Base-by-base conservation (phyloP, 2,888 invertebrate species). In the Spatulosminthurus flaviceps region DNA sequence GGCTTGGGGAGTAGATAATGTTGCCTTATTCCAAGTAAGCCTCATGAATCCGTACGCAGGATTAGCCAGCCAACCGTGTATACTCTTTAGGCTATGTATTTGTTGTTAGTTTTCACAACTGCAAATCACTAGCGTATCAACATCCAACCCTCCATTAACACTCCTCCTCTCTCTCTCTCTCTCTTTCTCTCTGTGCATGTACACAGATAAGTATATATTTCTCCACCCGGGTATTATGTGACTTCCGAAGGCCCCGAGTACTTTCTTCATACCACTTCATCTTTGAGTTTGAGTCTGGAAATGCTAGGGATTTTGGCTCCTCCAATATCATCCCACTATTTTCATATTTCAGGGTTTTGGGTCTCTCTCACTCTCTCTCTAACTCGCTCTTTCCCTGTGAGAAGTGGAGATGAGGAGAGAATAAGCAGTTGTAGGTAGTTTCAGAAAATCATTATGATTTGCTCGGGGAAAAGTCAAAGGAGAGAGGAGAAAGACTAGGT, bases 1-100 rank as follows among this genome's bases (percentile, higher is more conserved):
- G 73, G 81, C 84, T 83, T 76, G 80, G 79, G 83, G 85, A 76
- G 78, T 71, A 66, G 69, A 79, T 78, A 75, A 75, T 64, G 76
- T 64, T 64, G 64, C 75, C 24, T 29, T 61, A 75, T 21, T 75
- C 29, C 75, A 64, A 64, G 28, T 75, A 75, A 75, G 75, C 64
- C 41, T 64, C 75, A 75, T 75, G 75, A 75, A 75, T 75, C 75
- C 75, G 29, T 75, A 75, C 75, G 64, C 29, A 42, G 75, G 75
- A 75, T 75, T 75, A 74, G 28, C 74, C 74, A 74, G 16, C 19
- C 51, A 16, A 51, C 51, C 51, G n/a, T n/a, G n/a, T 51, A 51
- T 51, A 13, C 51, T n/a, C n/a, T 51, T 51, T 51, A n/a, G 51
- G 51, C 51, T 19, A 51, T n/a, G 51, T 51, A 51, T 51, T 51